Evolutionary conservation across 2,888 invertebrate genomes (phyloP), one percentile per base, ranked within the genome.

Genomic region (Caradrina clavipalpis): DNA sequence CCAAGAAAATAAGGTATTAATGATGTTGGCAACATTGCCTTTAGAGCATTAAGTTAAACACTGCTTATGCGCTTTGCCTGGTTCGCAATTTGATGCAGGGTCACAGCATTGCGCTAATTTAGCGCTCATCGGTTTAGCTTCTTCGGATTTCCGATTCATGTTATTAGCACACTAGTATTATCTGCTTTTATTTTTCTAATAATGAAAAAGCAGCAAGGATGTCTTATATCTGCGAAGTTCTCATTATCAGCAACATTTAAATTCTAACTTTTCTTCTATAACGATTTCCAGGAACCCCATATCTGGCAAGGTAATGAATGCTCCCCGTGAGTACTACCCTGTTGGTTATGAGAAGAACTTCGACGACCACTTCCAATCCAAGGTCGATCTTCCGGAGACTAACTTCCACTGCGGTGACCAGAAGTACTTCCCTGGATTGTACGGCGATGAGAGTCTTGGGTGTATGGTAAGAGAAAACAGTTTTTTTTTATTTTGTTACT

Each of bases 321-420:
- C 98, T 0, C 98, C 98, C 0, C 97, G 97, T 56, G 98, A 98
- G 87, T 98, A 98, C 89, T 98, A 98, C 90, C 98, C 98, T 0
- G 97, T 98, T 2, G 98, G 98, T 0, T 98, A 98, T 87, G 98
- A 98, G 87, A 98, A 98, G 93, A 98, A 98, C 90, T 98, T 98
- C 86, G 98, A 98, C 87, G 98, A 98, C 86, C 98, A 98, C 86
- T 98, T 98, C 90, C 97, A 97, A 68, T 97, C 98, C 0, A 97
- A 98, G 81, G 98, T 98, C 0, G 98, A 98, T 86, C 93, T 98
- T 26, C 98, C 98, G 0, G 97, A 97, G 50, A 98, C 98, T 0
- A 97, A 96, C 71, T 98, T 98, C 92, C 97, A 98, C 76, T 98
- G 98, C 87, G 98, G 98, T 0, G 98, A 98, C 86, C 98, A 98